phyloP scores from a whole-genome alignment of 2,113 vertebrate species.

The Gymnobelideus leadbeateri region DNA sequence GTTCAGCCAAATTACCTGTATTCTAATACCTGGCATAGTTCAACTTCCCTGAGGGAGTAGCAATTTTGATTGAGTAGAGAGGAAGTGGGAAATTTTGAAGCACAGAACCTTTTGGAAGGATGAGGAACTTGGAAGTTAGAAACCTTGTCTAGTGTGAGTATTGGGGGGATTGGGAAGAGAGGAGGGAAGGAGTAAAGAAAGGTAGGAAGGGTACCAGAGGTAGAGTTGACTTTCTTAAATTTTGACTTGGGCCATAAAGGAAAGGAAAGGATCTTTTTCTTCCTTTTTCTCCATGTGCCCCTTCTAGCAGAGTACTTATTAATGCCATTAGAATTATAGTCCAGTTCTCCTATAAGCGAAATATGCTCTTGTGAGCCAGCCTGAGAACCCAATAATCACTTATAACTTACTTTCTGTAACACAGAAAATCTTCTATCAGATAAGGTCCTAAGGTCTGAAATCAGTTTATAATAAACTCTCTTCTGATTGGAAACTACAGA shows the following conservation, averaged over 20 bases:
- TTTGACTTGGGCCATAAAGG: neutral
- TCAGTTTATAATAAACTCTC: constrained; percentile 3
- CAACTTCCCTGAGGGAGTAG: neutral
- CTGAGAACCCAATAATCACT: neutral
- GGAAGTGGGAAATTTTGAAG: neutral
- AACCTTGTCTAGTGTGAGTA: neutral
- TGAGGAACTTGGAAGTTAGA: neutral
- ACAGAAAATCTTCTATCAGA: neutral
- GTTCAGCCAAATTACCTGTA: neutral
- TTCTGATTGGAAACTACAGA: neutral
- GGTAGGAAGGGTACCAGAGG: neutral
- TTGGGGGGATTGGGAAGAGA: neutral
- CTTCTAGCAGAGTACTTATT: neutral
- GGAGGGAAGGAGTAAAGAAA: neutral
- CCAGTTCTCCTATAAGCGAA: neutral
- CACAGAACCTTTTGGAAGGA: neutral
- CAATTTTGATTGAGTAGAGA: neutral
- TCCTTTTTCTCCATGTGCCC: no score
- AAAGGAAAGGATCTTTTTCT: neutral
- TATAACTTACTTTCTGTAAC: neutral
- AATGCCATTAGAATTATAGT: neutral
- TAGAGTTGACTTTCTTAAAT: neutral
- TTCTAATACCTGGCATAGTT: neutral
- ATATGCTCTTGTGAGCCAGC: neutral
- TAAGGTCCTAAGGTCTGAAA: neutral